Base-by-base conservation (phyloP, 2,113 vertebrate species). In the Tringa solitaria region DNA sequence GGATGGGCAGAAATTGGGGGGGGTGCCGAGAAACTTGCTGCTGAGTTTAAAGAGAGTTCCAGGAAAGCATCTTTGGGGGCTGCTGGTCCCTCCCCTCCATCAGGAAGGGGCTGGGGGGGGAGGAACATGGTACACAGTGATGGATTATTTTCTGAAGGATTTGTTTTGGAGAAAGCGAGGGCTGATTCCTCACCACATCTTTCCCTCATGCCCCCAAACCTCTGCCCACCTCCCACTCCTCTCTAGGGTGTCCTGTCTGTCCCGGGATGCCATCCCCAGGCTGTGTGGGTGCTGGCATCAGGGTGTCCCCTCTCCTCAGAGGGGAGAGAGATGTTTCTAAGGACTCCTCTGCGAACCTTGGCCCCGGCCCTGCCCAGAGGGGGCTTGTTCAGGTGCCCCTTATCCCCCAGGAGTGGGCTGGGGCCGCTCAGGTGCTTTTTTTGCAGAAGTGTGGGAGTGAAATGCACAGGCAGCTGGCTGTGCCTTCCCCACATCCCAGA, bases 371-470 rank as follows among this genome's bases (percentile, higher is more conserved):
- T 32, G 28, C 16, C 21, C 39, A 13, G 15, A 0, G 0, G 2
- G 43, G 3, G 9, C 37, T 51, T 24, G 32, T 39, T 43, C 16
- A 8, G 54, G 33, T 77, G 64, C 30, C 32, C 13, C 16, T 60
- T 27, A 10, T 54, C 8, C 30, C 85, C 46, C 53, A 60, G 3
- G 12, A 23, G 12, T 16, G 30, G 37, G 21, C 65, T 33, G 45
- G 12, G 17, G 7, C 20, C 3, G 0, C 45, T 64, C 1, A 0
- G 23, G 45, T 19, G 8, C 5, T 50, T 19, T n/a, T 53, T 26
- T 23, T 33, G 8, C 56, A 57, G 54, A 63, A 92, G 64, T 20
- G 1, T 0, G 0, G 64, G 14, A 72, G 22, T 0, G 0, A 43
- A 73, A n/a, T n/a, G n/a, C n/a, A n/a, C n/a, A n/a, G n/a, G n/a